Evolutionary conservation across 2,888 invertebrate genomes (phyloP), one percentile per base, ranked within the genome.

Genomic region (Hecatera dysodea): DNA sequence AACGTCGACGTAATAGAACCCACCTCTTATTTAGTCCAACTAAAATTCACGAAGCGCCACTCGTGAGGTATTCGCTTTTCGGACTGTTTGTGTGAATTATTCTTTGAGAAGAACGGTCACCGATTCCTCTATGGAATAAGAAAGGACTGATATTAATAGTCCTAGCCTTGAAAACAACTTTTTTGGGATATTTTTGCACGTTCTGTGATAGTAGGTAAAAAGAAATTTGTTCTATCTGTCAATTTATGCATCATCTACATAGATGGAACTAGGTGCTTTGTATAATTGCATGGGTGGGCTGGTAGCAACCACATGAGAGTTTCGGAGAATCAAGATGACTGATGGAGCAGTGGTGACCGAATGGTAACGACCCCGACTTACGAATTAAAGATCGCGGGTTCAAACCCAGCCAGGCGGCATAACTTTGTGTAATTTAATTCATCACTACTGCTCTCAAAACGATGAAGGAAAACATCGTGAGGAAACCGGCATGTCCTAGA

Each of bases 31-130:
- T 68, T 65, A 59, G 52, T 64, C 61, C 9, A 55, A 71, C 66
- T 50, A 66, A 79, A 84, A 84, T 81, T 81, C 76, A 81, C 65
- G 61, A 74, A 72, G 59, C 62, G 79, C 70, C 75, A 78, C 65
- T 75, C 55, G 11, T 52, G 50, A 71, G 55, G 56, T 71, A 75
- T 79, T 73, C 65, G 63, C 55, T 67, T 69, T 69, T 80, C 70
- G 39, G 52, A 39, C 70, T 36, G 33, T 74, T 72, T 78, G 50
- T 59, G 56, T 59, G 78, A 74, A 72, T 70, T 63, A 77, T 74
- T 77, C 67, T 53, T 62, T 60, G 52, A 63, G 55, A 52, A 56
- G 63, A 79, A 67, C 53, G 64, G 64, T 61, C 66, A 66, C 61
- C 64, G 53, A 64, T 62, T 33, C 46, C 80, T 75, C 82, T 11